Conservation (phyloP, 2,888 invertebrate genomes). For the Dryadula phaetusa region DNA sequence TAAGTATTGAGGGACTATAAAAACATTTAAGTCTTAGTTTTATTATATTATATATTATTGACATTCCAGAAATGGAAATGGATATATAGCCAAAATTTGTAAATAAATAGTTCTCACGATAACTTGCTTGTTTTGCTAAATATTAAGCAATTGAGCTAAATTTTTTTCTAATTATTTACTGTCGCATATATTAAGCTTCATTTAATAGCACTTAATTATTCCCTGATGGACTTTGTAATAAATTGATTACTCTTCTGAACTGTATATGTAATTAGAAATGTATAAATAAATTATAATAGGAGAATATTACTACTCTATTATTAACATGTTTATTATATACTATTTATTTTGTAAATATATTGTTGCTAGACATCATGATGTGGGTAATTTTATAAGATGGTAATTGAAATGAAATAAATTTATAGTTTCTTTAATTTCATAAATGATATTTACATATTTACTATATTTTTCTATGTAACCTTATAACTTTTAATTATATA, state of each 20-base stretch:
- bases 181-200: constrained; percentile 49
- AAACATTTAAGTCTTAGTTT: constrained; percentile 55
- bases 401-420: too few relatives aligned
- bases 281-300: constrained; percentile 17
- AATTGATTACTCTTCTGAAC: constrained; percentile 25
- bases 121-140: constrained; percentile 46
- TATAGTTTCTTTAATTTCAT: too few relatives aligned
- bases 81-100: constrained; percentile 67
- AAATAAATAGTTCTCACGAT: constrained; percentile 48
- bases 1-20: constrained; percentile 54
- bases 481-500: too few relatives aligned
- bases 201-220: constrained; percentile 46
- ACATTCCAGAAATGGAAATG: constrained; percentile 79
- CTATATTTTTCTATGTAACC: neutral
- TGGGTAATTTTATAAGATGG: neutral
- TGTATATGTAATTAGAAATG: constrained; percentile 16
- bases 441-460: too few relatives aligned
- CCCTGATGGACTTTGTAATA: constrained; percentile 24
- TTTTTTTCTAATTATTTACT: constrained; percentile 39
- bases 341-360: neutral
- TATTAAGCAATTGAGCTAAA: constrained; percentile 30
- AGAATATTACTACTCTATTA: neutral
- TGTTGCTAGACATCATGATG: constrained; percentile 18
- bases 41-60: constrained; percentile 56
- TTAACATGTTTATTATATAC: neutral